Conservation (phyloP, 1,140 invertebrate genomes). For the Anoplophora glabripennis region DNA sequence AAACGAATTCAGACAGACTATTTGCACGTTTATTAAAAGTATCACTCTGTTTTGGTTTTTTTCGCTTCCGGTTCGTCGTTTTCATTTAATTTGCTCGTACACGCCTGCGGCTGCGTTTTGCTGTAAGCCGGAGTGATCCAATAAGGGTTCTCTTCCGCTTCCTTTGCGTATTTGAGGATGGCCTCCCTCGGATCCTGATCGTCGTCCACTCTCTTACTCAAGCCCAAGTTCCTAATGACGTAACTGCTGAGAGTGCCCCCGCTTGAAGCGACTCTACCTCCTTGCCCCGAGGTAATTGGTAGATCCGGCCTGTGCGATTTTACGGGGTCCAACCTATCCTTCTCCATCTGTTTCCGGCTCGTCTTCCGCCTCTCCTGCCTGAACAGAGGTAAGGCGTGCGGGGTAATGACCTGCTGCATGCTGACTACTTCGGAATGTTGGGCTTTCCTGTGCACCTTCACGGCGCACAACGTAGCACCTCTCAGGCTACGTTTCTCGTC, state of each 20-base stretch:
- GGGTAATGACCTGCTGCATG: conserved; percentile 93
- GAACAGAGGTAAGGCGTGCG: conserved; percentile 94
- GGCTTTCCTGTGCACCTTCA: conserved; percentile 75
- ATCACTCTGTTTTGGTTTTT: conserved; percentile 49
- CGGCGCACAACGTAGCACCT: conserved; percentile 88
- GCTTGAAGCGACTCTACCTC: conserved; percentile 90
- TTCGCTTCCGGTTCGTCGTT: conserved; percentile 58
- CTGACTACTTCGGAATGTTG: conserved; percentile 84
- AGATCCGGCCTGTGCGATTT: conserved; percentile 93
- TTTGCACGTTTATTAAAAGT: too few species aligned
- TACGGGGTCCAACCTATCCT: conserved; percentile 85
- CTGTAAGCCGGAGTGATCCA: conserved; percentile 92
- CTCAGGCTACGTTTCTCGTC: conserved; percentile 81
- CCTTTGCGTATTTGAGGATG: conserved; percentile 95
- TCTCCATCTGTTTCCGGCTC: conserved; percentile 87
- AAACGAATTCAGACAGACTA: too few species aligned
- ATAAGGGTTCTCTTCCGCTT: conserved; percentile 95
- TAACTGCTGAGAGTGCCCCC: conserved; percentile 97
- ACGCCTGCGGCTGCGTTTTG: conserved; percentile 77
- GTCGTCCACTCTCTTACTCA: conserved; percentile 90
- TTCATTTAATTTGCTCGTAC: conserved; percentile 63
- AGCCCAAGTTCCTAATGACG: conserved; percentile 91
- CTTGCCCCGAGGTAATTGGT: conserved; percentile 89
- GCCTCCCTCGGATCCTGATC: conserved; percentile 96
- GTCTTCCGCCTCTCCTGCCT: conserved; percentile 88